Evolutionary conservation across 2,797 vertebrate genomes (phyloP), one percentile per base, ranked within the genome.

Genomic region (Muscicapa comitata): DNA sequence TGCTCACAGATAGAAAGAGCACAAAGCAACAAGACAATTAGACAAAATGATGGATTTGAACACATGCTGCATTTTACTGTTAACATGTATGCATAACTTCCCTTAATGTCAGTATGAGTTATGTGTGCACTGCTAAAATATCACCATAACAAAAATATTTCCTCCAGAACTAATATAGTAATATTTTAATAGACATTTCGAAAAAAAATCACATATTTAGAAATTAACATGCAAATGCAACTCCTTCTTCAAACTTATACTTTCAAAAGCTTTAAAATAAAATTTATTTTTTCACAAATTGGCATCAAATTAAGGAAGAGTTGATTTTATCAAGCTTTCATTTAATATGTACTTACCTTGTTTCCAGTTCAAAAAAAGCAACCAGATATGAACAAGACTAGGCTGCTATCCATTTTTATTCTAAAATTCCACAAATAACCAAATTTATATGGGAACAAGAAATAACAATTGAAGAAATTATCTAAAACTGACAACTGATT

Each of bases 341-440:
- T 96, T 94, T 96, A 95, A 95, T 68, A 47, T 43, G 55, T 53
- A 91, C 91, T 95, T 95, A 93, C 4, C 43, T 89, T 90, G 33
- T 79, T 94, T 90, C 33, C 67, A 89, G 37, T 93, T 96, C 77
- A 95, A 95, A 97, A 93, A 83, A 33, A 43, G 47, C 70, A 96
- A 73, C 5, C 43, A 95, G 72, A 74, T 90, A 92, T 85, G 57
- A 92, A n/a, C 24, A 82, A 80, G 66, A 95, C 77, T 51, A 95
- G 91, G 65, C 33, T 95, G 37, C 38, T 93, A 76, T 20, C 55
- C 47, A 65, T 55, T 86, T 92, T 96, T 89, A 95, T 58, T 91
- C 61, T 91, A 94, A 97, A 95, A 40, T 87, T 93, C 70, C 93
- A 95, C 90, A 97, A 97, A 96, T 87, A 95, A 94, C 67, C 31